These are phyloP conservation scores for Antheraea assamensis DNA, from an alignment of 2,888 invertebrate genomes.

Conservation along the genomic window DNA sequence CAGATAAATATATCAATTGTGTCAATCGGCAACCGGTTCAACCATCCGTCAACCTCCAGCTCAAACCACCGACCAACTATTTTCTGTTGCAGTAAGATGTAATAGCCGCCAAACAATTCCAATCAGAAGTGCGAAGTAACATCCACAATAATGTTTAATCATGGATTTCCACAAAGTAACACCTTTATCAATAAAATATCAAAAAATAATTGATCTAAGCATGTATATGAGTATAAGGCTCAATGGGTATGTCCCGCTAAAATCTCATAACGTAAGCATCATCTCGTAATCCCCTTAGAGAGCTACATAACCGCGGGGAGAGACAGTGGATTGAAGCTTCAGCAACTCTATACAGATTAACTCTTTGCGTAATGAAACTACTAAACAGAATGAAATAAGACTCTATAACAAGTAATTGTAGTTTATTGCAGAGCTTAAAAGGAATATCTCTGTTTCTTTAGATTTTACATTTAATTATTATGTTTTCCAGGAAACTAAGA, in stretches of 20 bases:
- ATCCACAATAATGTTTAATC: no score
- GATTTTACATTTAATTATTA: not conserved
- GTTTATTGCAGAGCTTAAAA: not conserved
- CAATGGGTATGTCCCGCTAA: not conserved
- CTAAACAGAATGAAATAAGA: constrained; percentile 9
- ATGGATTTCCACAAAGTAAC: no score
- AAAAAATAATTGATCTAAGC: no score
- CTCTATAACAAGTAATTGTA: not conserved
- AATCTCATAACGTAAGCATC: not conserved
- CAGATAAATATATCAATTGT: no score
- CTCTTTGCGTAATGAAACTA: constrained; percentile 22
- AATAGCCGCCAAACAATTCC: no score
- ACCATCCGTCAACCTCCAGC: no score
- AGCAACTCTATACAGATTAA: constrained; percentile 29
- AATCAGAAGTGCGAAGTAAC: no score
- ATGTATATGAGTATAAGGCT: not conserved
- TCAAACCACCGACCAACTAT: no score
- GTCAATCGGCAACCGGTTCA: no score
- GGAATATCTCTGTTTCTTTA: not conserved
- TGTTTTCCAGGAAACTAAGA: not conserved
- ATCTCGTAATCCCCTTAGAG: constrained; percentile 25
- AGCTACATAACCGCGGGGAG: constrained; percentile 27
- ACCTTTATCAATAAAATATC: no score
- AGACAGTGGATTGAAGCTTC: constrained; percentile 28
- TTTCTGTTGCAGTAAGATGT: no score